A percentile compares a stretch with the other conserved stretches of the same genome.
These are phyloP conservation scores for Caranx ignobilis DNA, from an alignment of 2,113 vertebrate genomes.

Conservation along the genomic window DNA sequence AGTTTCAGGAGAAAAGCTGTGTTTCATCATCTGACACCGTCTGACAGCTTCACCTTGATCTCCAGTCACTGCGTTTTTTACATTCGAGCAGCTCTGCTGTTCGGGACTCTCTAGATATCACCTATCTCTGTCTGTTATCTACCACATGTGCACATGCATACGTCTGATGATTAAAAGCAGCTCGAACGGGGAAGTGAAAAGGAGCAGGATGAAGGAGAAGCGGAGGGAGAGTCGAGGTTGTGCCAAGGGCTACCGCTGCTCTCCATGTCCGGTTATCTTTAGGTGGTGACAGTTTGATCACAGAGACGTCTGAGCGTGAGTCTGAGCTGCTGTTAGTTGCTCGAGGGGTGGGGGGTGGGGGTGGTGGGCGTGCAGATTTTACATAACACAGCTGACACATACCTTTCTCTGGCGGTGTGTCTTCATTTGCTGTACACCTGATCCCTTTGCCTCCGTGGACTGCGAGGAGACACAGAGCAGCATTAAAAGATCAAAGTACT, in stretches of 20 bases:
- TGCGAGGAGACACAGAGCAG: constrained; percentile 67
- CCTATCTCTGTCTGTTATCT: neutral
- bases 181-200: neutral
- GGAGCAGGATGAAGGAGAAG: neutral
- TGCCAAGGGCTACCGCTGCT: neutral
- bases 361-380: constrained; percentile 5
- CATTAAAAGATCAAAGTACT: constrained; percentile 3
- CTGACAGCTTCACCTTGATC: neutral
- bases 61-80: constrained; percentile 4
- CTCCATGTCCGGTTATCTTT: neutral
- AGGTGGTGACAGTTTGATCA: constrained; percentile 17
- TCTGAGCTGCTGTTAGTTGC: constrained; percentile 11
- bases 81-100: neutral
- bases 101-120: neutral
- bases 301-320: constrained; percentile 16
- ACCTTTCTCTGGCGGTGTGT: constrained; percentile 97
- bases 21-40: neutral
- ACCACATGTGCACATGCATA: neutral
- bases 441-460: constrained; percentile 97
- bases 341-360: neutral
- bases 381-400: constrained; percentile 69
- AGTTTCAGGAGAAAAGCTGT: neutral
- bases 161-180: neutral
- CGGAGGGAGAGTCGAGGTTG: neutral
- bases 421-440: constrained; percentile 95